phyloP scores from a whole-genome alignment of 2,888 invertebrate genomes.

The Mantis religiosa region DNA sequence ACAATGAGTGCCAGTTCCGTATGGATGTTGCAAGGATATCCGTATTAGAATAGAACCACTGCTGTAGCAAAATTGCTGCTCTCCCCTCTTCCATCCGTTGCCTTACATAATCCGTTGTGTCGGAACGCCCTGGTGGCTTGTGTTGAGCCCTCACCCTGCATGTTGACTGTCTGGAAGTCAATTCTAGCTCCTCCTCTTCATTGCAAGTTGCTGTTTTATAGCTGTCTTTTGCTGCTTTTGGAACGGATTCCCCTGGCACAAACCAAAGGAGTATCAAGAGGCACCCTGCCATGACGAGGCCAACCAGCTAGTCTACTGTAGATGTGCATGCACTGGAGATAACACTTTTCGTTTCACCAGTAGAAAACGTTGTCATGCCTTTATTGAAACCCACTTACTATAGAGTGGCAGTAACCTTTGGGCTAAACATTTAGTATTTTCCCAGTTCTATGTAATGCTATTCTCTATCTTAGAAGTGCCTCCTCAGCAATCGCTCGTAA shows the following conservation, averaged over 20 bases:
- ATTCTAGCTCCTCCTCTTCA: neutral
- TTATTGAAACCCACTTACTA: no score
- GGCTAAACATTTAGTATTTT: no score
- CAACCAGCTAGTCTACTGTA: no score
- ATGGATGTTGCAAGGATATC: neutral
- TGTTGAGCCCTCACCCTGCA: neutral
- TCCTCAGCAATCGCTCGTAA: no score
- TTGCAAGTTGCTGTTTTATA: neutral
- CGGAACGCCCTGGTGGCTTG: conserved; percentile 8
- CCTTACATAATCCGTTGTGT: neutral
- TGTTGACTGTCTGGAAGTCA: neutral
- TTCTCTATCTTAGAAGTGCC: no score
- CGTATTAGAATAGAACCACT: conserved; percentile 1
- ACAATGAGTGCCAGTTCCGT: neutral
- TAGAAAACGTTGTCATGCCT: no score
- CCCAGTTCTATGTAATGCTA: no score
- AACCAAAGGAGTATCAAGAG: no score
- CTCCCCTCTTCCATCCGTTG: neutral
- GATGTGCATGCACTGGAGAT: no score
- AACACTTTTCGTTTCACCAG: no score
- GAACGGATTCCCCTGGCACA: neutral
- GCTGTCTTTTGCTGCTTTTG: neutral
- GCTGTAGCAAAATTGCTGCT: neutral
- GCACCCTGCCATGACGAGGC: no score
- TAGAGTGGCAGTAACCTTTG: no score